A percentile compares a stretch with the other conserved stretches of the same genome.
Conservation (phyloP, 2,797 vertebrate genomes). For the Enteromius thamalakanensis region DNA sequence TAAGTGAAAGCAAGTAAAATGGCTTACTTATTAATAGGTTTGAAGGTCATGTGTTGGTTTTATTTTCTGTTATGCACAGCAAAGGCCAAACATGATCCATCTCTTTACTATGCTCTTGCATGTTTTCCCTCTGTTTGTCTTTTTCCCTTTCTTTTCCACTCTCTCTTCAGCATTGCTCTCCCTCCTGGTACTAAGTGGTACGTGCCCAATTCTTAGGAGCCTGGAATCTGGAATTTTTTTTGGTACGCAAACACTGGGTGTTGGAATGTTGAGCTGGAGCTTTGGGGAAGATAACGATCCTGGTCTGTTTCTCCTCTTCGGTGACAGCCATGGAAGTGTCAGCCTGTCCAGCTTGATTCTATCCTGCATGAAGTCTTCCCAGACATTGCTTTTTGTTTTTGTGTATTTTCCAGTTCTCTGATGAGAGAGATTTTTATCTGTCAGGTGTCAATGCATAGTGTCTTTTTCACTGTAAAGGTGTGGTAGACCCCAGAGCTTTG, state of each 20-base stretch:
- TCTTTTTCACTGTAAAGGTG: conserved; percentile 1
- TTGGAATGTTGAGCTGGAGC: conserved; percentile 60
- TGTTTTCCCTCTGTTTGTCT: conserved; percentile 5
- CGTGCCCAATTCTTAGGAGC: conserved; percentile 35
- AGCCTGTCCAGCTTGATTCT: not conserved
- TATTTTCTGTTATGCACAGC: conserved; percentile 7
- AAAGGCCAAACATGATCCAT: conserved; percentile 1
- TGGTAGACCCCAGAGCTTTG: not conserved
- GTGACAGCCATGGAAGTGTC: conserved; percentile 53
- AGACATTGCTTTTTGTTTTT: not conserved
- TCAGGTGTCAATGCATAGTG: not conserved
- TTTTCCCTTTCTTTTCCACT: conserved; percentile 47
- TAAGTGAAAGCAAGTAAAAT: conserved; percentile 24
- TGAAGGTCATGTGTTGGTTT: conserved; percentile 28
- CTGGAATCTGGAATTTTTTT: conserved; percentile 54
- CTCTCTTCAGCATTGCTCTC: conserved; percentile 13
- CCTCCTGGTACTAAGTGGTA: conserved; percentile 64
- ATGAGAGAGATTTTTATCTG: conserved; percentile 9
- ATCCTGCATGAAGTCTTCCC: not conserved
- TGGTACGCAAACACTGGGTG: conserved; percentile 44
- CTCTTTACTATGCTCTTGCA: not conserved
- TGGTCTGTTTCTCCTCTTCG: conserved; percentile 63
- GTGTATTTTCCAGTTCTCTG: not conserved
- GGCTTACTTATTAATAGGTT: conserved; percentile 45
- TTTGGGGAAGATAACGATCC: conserved; percentile 60